phyloP scores from a whole-genome alignment of 2,797 vertebrate genomes.

The Vireo griseus region DNA sequence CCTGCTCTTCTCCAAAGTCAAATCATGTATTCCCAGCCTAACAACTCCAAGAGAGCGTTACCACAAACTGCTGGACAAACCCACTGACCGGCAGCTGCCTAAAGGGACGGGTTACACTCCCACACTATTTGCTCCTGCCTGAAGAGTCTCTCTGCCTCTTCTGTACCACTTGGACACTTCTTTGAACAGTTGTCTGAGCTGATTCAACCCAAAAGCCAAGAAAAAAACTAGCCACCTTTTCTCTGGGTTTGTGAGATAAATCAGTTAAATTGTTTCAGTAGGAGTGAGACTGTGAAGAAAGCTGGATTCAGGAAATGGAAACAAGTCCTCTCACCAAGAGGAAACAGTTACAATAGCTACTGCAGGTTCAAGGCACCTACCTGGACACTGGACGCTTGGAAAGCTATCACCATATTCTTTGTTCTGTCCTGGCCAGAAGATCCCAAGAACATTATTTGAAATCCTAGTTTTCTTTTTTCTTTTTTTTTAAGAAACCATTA shows the following conservation, averaged over 20 bases:
- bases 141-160: background rate
- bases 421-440: background rate
- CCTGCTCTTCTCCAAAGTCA: background rate
- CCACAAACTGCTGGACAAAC: background rate
- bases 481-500: background rate
- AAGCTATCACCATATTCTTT: background rate
- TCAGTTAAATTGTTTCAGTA: background rate
- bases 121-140: background rate
- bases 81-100: background rate
- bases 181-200: background rate
- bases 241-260: background rate
- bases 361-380: background rate
- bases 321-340: background rate
- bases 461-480: background rate
- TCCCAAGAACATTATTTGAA: background rate
- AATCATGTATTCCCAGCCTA: background rate
- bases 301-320: background rate
- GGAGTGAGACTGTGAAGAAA: background rate
- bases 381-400: background rate
- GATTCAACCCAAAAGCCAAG: background rate
- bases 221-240: background rate
- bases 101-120: background rate
- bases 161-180: background rate
- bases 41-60: fast-evolving
- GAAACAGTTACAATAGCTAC: background rate